These are phyloP conservation scores for Brachionus sp. DNA, from an alignment of 1,140 invertebrate genomes.

Conservation along the genomic window DNA sequence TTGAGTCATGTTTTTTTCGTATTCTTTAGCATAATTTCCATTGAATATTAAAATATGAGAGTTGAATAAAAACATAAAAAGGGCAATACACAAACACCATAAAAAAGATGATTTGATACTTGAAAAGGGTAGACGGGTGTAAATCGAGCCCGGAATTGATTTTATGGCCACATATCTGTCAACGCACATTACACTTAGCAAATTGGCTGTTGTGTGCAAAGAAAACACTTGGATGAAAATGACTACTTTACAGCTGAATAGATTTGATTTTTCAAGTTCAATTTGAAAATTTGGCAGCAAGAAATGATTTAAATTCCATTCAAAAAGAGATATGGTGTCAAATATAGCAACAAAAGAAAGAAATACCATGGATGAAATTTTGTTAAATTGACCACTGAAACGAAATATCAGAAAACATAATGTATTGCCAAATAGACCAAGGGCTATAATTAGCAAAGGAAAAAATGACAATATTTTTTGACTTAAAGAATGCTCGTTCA, in stretches of 20 bases:
- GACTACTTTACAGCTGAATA: background rate
- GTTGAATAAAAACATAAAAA: background rate
- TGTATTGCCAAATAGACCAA: background rate
- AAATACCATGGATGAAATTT: background rate
- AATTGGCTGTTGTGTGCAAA: background rate
- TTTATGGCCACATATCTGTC: background rate
- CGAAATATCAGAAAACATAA: background rate
- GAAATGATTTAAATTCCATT: constrained; percentile 27
- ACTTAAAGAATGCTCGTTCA: too few species aligned
- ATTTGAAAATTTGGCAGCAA: background rate
- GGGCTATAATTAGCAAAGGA: background rate
- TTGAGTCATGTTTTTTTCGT: background rate
- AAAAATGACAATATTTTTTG: background rate
- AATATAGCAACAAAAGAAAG: background rate
- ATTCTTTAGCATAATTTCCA: background rate
- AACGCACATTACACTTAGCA: background rate
- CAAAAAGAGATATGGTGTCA: background rate
- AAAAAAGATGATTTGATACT: background rate
- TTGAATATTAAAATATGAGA: constrained; percentile 31
- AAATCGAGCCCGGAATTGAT: background rate
- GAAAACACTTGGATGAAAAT: background rate
- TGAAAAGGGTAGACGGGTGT: background rate
- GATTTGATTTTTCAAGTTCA: background rate
- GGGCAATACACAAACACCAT: background rate
- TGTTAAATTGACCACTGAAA: background rate